phyloP scores from a whole-genome alignment of 1,140 invertebrate species.

The Rhopalosiphum padi region DNA sequence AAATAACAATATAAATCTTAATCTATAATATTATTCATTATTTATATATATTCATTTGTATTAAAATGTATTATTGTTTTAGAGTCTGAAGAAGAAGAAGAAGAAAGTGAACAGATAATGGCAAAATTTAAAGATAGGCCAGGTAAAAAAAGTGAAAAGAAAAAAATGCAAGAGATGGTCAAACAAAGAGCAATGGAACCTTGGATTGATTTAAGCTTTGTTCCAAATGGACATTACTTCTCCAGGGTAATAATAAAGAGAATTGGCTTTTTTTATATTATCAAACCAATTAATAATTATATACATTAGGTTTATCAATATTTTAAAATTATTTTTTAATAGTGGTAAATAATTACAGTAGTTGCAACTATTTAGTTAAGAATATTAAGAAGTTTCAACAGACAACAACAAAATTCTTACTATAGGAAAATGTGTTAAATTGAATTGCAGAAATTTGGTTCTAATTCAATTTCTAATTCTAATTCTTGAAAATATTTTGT shows the following conservation, averaged over 20 bases:
- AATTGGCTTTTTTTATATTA: not conserved
- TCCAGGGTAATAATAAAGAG: slow-evolving; percentile 43
- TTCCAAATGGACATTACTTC: slow-evolving; percentile 46
- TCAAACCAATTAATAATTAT: too few species aligned
- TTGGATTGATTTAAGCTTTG: slow-evolving; percentile 43
- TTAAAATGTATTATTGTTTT: not conserved
- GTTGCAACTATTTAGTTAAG: too few species aligned
- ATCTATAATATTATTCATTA: not conserved
- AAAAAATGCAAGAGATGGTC: slow-evolving; percentile 55
- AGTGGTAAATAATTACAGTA: too few species aligned
- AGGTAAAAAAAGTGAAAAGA: slow-evolving; percentile 54
- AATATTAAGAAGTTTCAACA: too few species aligned
- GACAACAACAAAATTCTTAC: too few species aligned
- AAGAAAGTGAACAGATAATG: slow-evolving; percentile 54
- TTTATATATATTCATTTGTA: not conserved
- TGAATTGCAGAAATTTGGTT: too few species aligned
- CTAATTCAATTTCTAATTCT: too few species aligned
- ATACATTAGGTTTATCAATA: too few species aligned
- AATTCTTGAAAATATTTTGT: too few species aligned
- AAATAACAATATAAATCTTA: not conserved
- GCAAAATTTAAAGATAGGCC: slow-evolving; percentile 55
- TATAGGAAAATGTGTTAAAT: too few species aligned
- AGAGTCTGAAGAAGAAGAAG: slow-evolving; percentile 49
- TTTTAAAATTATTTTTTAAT: too few species aligned
- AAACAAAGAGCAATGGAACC: slow-evolving; percentile 55